These are phyloP conservation scores for Gerris buenoi DNA, from an alignment of 1,140 invertebrate genomes.

Conservation along the genomic window DNA sequence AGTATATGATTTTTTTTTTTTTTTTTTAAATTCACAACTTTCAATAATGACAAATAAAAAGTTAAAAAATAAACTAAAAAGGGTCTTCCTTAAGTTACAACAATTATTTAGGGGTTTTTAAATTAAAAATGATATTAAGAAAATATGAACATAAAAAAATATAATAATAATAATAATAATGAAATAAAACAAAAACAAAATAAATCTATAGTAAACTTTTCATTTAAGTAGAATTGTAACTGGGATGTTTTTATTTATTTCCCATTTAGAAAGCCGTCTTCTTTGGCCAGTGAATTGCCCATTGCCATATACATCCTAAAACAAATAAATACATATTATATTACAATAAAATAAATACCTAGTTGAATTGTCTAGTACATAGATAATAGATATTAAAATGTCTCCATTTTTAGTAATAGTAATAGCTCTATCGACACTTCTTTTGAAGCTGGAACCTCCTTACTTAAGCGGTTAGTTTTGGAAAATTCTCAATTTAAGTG, in stretches of 20 bases:
- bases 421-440: too few relatives aligned
- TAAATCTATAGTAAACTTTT: neutral
- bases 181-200: neutral
- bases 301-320: conserved; percentile 10
- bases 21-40: conserved; percentile 3
- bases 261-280: conserved; percentile 15
- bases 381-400: too few relatives aligned
- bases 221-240: conserved; percentile 1
- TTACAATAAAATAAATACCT: too few relatives aligned
- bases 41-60: neutral
- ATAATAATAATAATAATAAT: neutral
- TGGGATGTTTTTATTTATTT: too few relatives aligned
- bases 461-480: too few relatives aligned
- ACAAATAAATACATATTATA: conserved; percentile 6
- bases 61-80: neutral
- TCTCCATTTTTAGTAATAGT: too few relatives aligned
- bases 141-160: neutral
- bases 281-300: conserved; percentile 10
- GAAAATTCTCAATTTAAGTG: too few relatives aligned
- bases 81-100: neutral
- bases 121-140: neutral
- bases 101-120: neutral
- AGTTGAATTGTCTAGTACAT: too few relatives aligned
- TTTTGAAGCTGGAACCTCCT: too few relatives aligned
- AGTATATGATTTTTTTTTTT: conserved; percentile 3